Percentiles rank a stretch among this genome's conserved stretches.
These are phyloP conservation scores for Orestias chungarensis DNA, from an alignment of 2,797 vertebrate genomes.

Conservation along the genomic window DNA sequence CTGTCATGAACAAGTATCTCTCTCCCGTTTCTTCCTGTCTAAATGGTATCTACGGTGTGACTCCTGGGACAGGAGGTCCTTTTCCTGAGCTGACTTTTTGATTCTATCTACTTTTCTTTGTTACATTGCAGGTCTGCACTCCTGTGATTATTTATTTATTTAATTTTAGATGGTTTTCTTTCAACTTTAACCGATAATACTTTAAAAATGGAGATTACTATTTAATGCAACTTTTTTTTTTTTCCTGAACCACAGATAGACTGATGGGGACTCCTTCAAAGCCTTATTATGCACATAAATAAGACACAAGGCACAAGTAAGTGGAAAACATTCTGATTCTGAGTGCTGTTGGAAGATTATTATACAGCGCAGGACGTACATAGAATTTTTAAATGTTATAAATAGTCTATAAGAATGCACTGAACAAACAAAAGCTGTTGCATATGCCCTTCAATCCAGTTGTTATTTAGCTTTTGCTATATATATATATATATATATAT, in stretches of 20 bases:
- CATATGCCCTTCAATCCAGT: background rate
- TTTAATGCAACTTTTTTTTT: conserved; percentile 26
- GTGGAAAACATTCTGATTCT: background rate
- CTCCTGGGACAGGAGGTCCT: conserved; percentile 28
- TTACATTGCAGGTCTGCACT: background rate
- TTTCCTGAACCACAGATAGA: conserved; percentile 1
- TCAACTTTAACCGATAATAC: conserved; percentile 2
- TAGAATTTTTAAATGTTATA: background rate
- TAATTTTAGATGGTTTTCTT: background rate
- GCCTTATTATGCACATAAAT: conserved; percentile 9
- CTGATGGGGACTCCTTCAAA: conserved; percentile 12
- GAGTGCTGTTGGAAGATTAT: background rate
- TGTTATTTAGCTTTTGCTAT: background rate
- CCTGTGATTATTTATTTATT: background rate
- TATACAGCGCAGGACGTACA: background rate
- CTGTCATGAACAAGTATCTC: conserved; percentile 30
- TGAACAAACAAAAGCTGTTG: background rate
- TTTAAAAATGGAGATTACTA: conserved; percentile 14
- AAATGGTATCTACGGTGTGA: background rate
- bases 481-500: too few species aligned
- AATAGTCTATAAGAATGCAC: too few species aligned
- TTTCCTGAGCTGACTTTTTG: conserved; percentile 1
- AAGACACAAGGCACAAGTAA: conserved; percentile 44
- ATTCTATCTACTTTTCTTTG: conserved; percentile 5
- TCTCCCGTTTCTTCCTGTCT: conserved; percentile 20